A percentile compares a stretch with the other conserved stretches of the same genome.
phyloP scores from a whole-genome alignment of 2,888 invertebrate species.

The Hedya salicella region DNA sequence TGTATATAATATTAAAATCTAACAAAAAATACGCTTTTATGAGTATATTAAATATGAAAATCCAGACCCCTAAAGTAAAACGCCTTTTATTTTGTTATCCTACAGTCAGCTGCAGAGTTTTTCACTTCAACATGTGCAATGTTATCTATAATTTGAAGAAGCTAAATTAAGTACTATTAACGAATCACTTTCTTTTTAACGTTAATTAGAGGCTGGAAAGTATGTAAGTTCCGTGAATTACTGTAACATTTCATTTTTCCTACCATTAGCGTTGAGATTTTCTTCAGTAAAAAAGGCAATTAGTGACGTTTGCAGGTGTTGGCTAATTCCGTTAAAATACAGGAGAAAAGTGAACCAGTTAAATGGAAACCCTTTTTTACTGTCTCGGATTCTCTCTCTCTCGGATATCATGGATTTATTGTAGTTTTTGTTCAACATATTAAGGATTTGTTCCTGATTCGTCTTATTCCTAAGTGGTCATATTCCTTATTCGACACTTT shows the following conservation, averaged over 20 bases:
- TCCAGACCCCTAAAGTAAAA: too few species aligned
- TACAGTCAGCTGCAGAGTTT: too few species aligned
- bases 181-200: not conserved
- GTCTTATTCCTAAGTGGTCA: too few species aligned
- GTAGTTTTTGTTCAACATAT: too few species aligned
- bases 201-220: not conserved
- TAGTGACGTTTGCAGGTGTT: constrained; percentile 24
- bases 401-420: constrained; percentile 8
- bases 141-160: not conserved
- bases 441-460: too few species aligned
- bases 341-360: constrained; percentile 14
- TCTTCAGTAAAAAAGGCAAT: constrained; percentile 14
- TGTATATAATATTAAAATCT: too few species aligned
- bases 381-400: too few species aligned
- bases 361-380: constrained; percentile 1
- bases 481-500: too few species aligned
- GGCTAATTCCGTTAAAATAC: constrained; percentile 19
- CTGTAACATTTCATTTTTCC: not conserved
- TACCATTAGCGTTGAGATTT: constrained; percentile 7
- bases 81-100: too few species aligned
- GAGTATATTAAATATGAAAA: too few species aligned
- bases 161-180: not conserved
- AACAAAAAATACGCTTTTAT: too few species aligned
- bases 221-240: constrained; percentile 4
- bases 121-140: too few species aligned